Base-by-base conservation (phyloP, 2,113 vertebrate genomes). In the Cinclus mexicanus region DNA sequence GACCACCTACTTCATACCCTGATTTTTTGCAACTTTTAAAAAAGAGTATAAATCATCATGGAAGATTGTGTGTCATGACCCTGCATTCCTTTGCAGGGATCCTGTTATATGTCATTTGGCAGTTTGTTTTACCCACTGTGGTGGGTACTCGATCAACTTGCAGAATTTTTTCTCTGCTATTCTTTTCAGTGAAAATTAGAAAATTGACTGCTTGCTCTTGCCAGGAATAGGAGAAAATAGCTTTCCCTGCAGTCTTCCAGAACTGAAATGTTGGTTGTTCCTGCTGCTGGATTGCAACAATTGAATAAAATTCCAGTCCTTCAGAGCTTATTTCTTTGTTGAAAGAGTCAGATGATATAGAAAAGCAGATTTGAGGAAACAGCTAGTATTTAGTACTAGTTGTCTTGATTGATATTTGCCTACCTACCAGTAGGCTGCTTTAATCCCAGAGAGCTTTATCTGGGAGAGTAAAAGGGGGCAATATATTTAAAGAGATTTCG, bases 91-190 rank as follows among this genome's bases (percentile, higher is more conserved):
- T 92, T 89, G 83, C 44, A 60, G 49, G 57, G 83, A 93, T 95
- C 69, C 96, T 97, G 94, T 94, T 95, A 23, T 68, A 75, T 93
- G 77, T 97, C 96, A 94, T 55, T 94, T 85, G 83, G 85, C 91
- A 95, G 86, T 69, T 97, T 96, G 83, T 93, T 97, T 96, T 95
- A 94, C 74, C 83, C 77, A 18, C 78, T 87, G 88, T 87, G 76
- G 63, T 93, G 94, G 90, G 67, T 93, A 91, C 68, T 91, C 85
- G 69, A 89, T 93, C 80, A 92, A 3, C 33, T 93, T 74, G 39
- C 17, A 63, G 46, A 52, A 41, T 29, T 95, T 90, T 86, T 74
- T 92, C 60, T 90, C 55, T 75, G 78, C 17, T 83, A 18, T 20
- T 84, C 46, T 92, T 74, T 56, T 71, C 53, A 78, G 78, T 70